Evolutionary conservation across 2,888 invertebrate species (phyloP), one percentile per base, ranked within the genome.

Genomic region (Limulus polyphemus): DNA sequence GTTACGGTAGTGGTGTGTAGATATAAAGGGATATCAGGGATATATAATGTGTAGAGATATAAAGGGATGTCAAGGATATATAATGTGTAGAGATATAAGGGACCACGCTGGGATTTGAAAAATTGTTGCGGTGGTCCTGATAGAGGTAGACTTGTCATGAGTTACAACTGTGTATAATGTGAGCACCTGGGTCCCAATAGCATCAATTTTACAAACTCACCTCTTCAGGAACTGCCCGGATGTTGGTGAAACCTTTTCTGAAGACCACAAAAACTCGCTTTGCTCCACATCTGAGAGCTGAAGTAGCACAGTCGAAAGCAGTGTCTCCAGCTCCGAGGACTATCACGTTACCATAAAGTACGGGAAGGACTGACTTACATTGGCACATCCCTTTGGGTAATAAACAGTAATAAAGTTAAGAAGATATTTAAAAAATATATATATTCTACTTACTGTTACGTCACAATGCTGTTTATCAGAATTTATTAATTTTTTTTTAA

Each of bases 241-340:
- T 90, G 72, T 95, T 90, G 14, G 87, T 87, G 72, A 94, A 90
- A 0, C 98, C 98, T 76, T 90, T 91, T 32, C 98, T 81, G 76
- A 99, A 99, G 12, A 92, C 89, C 0, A 98, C 88, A 72, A 85
- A 95, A 0, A 99, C 97, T 59, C 89, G 83, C 47, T 80, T 82
- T 0, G 98, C 98, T 0, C 98, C 99, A 74, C 99, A 99, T 2
- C 97, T 81, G 16, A 98, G 78, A 0, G 95, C 94, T 0, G 97
- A 95, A 0, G 98, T 99, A 0, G 99, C 99, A 76, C 99, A 99
- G 79, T 99, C 99, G 75, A 99, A 98, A 0, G 99, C 99, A 0
- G 99, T 99, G 76, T 99, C 99, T 0, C 99, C 98, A 0, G 97
- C 93, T 0, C 98, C 98, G 50, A 99, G 78, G 0, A 99, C 97